A percentile compares a stretch with the other conserved stretches of the same genome.
Conservation (phyloP, 2,888 invertebrate species). For the Mimachlamys varia region DNA sequence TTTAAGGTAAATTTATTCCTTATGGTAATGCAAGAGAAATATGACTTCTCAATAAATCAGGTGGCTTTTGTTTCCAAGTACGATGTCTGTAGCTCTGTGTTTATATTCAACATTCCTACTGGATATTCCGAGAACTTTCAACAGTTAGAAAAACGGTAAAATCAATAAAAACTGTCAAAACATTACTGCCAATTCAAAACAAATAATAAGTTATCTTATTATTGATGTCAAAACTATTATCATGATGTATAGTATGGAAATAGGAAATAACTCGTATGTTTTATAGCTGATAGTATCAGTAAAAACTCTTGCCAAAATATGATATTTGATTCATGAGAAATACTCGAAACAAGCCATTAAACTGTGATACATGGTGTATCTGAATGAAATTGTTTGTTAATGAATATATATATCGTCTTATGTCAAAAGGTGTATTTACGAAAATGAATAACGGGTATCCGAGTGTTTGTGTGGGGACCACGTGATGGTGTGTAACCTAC, state of each 20-base stretch:
- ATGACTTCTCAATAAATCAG: background rate
- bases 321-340: conserved; percentile 19
- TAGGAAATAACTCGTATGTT: background rate
- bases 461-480: background rate
- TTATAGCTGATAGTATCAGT: background rate
- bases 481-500: background rate
- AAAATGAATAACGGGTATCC: background rate
- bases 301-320: background rate
- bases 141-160: background rate
- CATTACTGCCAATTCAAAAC: background rate
- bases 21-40: background rate
- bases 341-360: background rate
- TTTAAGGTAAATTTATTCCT: conserved; percentile 5
- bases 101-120: background rate
- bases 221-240: conserved; percentile 1
- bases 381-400: background rate
- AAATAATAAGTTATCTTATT: background rate
- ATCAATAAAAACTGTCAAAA: background rate
- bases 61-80: background rate
- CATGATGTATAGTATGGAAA: background rate
- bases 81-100: background rate
- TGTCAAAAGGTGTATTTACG: background rate
- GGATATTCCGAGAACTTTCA: background rate
- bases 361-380: background rate
- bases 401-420: background rate